These are phyloP conservation scores for Falco cherrug DNA, from an alignment of 2,797 vertebrate species.

Conservation along the genomic window DNA sequence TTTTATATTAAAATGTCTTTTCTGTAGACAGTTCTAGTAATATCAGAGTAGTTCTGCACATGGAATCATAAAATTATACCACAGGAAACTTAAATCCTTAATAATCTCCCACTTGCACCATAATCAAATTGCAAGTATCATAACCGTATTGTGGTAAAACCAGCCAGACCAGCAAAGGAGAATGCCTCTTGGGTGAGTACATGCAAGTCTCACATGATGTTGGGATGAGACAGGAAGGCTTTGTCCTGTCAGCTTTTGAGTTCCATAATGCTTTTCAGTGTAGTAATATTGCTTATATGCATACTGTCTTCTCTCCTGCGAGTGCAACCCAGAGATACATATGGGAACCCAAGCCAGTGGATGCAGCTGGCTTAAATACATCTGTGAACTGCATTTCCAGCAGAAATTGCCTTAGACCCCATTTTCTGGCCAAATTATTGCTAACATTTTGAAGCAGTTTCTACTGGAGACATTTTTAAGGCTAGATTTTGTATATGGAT, in stretches of 20 bases:
- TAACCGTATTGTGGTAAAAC: constrained; percentile 40
- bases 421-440: constrained; percentile 4
- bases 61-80: constrained; percentile 18
- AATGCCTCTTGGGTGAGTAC: constrained; percentile 7
- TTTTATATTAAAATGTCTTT: not conserved
- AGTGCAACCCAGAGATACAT: not conserved
- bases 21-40: not conserved
- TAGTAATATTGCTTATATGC: not conserved
- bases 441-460: constrained; percentile 27
- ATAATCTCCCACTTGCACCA: constrained; percentile 33
- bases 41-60: not conserved
- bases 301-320: not conserved
- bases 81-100: constrained; percentile 54
- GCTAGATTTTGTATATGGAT: not conserved
- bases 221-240: constrained; percentile 11
- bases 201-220: not conserved
- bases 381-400: constrained; percentile 1
- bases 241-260: constrained; percentile 2
- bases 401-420: not conserved
- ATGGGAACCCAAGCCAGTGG: not conserved
- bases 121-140: constrained; percentile 38
- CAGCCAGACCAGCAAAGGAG: constrained; percentile 23
- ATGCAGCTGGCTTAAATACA: constrained; percentile 24
- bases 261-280: not conserved
- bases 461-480: not conserved